Evolutionary conservation across 2,888 invertebrate genomes (phyloP), one percentile per base, ranked within the genome.

Genomic region (Drosophila lacicola): DNA sequence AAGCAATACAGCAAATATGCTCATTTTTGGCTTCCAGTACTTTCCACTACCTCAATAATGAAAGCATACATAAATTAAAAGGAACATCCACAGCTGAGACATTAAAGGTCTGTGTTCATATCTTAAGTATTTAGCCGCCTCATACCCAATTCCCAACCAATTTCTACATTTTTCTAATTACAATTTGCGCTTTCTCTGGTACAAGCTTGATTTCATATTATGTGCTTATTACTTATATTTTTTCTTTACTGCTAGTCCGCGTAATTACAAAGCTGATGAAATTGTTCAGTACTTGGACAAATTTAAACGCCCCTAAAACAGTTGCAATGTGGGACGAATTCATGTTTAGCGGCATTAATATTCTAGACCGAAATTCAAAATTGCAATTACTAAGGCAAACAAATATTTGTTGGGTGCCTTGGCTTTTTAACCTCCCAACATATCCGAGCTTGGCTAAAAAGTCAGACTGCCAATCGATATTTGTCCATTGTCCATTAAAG

Each of bases 251-350:
- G 51, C 42, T 53, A 44, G 33, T 53, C 53, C 39, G 62, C 58
- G 29, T 74, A 74, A 76, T 76, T 76, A 69, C 69, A 62, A 60
- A 54, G 50, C 46, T 66, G 58, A 78, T 78, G 70, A 66, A 77
- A 81, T 66, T 50, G 37, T 53, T 60, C 41, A 49, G 14, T 71
- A 34, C 60, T 60, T 51, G 55, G 34, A 61, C 54, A 70, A 81
- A 78, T 78, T 78, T 66, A 81, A 70, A 62, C 54, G 34, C 21
- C 63, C 21, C 45, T 2, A 17, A 4, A 3, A 10, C n/a, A 45
- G 13, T 10, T 33, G 49, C 39, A 55, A 29, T 10, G 55, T 67
- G 67, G 55, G 17, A 0, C 41, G 49, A 67, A 42, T 39, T 11
- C 4, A 9, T 6, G 14, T 44, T 39, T 25, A 10, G 4, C 34